phyloP scores from a whole-genome alignment of 2,113 vertebrate species.

The Myrmecobius fasciatus region DNA sequence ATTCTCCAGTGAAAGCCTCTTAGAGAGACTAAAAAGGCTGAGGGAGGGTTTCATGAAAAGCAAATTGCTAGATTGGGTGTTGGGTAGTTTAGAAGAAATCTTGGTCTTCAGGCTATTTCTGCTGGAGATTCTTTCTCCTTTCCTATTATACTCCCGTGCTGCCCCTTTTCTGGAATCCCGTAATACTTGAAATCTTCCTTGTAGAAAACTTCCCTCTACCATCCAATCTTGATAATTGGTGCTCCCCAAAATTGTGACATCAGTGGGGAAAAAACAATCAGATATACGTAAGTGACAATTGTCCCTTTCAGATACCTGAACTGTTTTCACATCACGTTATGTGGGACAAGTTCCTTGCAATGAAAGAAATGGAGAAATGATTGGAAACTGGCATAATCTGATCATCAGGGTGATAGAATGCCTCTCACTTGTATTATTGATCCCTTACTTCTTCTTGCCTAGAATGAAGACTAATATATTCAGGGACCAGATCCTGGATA shows the following conservation, averaged over 20 bases:
- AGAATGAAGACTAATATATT: too few species aligned
- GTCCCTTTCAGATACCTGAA: too few species aligned
- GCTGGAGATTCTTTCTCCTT: neutral
- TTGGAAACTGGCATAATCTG: too few species aligned
- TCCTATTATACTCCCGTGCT: neutral
- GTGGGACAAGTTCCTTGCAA: too few species aligned
- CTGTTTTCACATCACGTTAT: too few species aligned
- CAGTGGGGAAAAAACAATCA: neutral
- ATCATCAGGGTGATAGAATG: too few species aligned
- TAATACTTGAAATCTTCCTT: neutral
- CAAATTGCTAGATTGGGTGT: neutral
- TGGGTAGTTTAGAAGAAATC: neutral
- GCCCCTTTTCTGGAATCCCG: neutral
- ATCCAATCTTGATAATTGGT: neutral
- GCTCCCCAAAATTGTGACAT: neutral
- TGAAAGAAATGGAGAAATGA: too few species aligned
- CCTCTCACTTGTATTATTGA: too few species aligned
- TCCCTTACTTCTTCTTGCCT: too few species aligned
- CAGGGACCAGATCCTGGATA: too few species aligned
- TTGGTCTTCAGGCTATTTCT: neutral
- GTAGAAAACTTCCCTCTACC: neutral
- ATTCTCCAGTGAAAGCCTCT: slow-evolving; percentile 21
- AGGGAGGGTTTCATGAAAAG: slow-evolving; percentile 28
- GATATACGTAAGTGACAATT: neutral
- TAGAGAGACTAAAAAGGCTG: neutral